Conservation (phyloP, 1,140 invertebrate species). For the Meloidogyne exigua region DNA sequence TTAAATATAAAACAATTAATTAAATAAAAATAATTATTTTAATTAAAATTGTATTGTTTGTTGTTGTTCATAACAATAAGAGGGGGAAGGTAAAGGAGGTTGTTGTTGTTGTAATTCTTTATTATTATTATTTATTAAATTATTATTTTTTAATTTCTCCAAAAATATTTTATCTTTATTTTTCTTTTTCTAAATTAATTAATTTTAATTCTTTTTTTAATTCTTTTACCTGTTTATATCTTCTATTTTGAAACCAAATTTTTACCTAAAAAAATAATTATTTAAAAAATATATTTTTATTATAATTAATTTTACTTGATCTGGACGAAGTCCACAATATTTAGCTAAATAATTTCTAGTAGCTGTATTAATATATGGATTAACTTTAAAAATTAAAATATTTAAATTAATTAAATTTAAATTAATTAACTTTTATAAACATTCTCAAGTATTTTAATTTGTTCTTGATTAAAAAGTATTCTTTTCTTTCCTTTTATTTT, state of each 20-base stretch:
- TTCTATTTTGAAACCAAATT: slow-evolving; percentile 17
- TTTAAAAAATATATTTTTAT: neutral
- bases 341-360: neutral
- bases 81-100: neutral
- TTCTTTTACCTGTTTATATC: neutral
- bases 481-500: neutral
- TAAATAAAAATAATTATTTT: neutral
- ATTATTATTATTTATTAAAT: neutral
- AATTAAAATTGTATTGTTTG: neutral
- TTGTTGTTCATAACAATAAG: neutral
- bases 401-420: neutral
- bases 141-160: neutral
- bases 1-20: neutral
- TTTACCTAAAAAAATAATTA: neutral
- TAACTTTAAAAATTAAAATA: neutral
- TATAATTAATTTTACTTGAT: neutral
- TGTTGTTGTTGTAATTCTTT: neutral
- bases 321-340: neutral
- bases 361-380: neutral
- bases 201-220: neutral
- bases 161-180: slow-evolving; percentile 1
- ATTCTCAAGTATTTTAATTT: slow-evolving; percentile 8
- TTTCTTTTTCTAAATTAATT: neutral
- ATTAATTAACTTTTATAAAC: neutral
- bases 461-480: neutral